phyloP scores from a whole-genome alignment of 2,797 vertebrate species.

The Acanthopagrus latus region DNA sequence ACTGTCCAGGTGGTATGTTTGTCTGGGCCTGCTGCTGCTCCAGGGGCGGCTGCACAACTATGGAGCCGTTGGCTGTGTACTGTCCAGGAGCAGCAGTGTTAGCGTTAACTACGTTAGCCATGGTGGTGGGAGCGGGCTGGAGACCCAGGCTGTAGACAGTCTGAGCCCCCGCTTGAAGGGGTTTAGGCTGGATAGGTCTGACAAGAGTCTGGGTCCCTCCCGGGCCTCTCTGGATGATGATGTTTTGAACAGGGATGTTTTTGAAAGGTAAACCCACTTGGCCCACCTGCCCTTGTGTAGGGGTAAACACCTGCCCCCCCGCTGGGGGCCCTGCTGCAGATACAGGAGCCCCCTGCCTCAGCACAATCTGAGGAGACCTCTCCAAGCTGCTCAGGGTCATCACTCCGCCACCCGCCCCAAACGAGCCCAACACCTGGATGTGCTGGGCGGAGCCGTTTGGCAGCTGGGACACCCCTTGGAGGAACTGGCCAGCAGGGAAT shows the following conservation, averaged over 20 bases:
- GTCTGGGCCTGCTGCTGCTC: slow-evolving; percentile 89
- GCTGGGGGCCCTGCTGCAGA: slow-evolving; percentile 83
- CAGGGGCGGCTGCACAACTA: slow-evolving; percentile 92
- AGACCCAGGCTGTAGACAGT: slow-evolving; percentile 93
- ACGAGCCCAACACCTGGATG: slow-evolving; percentile 95
- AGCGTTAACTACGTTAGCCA: slow-evolving; percentile 67
- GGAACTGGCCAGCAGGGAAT: slow-evolving; percentile 90
- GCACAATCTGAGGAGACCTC: slow-evolving; percentile 93
- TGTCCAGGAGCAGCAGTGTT: slow-evolving; percentile 85
- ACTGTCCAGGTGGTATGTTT: slow-evolving; percentile 89
- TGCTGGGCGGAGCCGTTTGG: slow-evolving; percentile 94
- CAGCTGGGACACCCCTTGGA: slow-evolving; percentile 94
- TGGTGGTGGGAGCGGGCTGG: slow-evolving; percentile 79
- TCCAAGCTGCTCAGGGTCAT: slow-evolving; percentile 97
- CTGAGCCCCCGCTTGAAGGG: slow-evolving; percentile 92
- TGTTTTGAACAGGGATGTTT: slow-evolving; percentile 97
- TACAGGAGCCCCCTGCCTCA: slow-evolving; percentile 90
- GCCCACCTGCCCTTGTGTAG: slow-evolving; percentile 90
- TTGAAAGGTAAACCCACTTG: slow-evolving; percentile 95
- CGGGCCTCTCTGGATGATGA: slow-evolving; percentile 97
- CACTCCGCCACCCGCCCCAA: slow-evolving; percentile 91
- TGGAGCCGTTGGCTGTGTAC: slow-evolving; percentile 90
- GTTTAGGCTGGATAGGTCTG: slow-evolving; percentile 97
- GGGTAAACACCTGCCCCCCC: slow-evolving; percentile 90
- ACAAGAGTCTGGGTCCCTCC: slow-evolving; percentile 90